Evolutionary conservation across 2,113 vertebrate genomes (phyloP), one percentile per base, ranked within the genome.

Genomic region (Hymenochirus boettgeri): DNA sequence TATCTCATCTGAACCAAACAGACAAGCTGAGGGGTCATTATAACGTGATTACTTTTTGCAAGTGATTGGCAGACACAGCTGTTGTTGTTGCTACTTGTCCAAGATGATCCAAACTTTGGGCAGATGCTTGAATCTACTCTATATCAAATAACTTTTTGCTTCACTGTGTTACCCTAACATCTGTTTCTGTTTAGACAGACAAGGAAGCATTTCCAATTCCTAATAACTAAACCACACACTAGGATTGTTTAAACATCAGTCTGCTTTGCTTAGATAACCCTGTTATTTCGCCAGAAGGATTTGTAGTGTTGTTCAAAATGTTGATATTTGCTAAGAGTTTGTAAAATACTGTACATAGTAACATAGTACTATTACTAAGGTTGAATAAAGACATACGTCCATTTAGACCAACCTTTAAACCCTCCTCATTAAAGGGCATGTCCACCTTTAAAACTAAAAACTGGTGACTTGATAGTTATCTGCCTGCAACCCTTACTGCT

Each of bases 101-200:
- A 64, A 71, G 71, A 71, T 72, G 55, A 67, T 77, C 73, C 62
- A 51, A 76, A 60, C 61, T 63, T 73, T 77, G 75, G 79, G 79
- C 84, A 86, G 84, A 85, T 86, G 83, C 81, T 83, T 84, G 85
- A 83, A 86, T 86, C 83, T 80, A 71, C 73, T 75, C 73, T 77
- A 81, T 83, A 82, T 80, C 7, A 15, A 15, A 4, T 13, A 13
- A 12, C 35, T 13, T 39, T 12, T 79, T 76, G 72, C n/a, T n/a
- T 75, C 71, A 70, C 73, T 77, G 74, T 63, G 74, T 72, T 62
- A 75, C 61, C 73, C 70, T 35, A 75, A 85, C 86, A 87, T 87
- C 83, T 86, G 83, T 79, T 86, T 85, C 85, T 86, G 80, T 84
- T 87, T 83, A 83, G 79, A 79, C 64, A 71, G 76, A 42, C n/a